Conservation (phyloP, 2,113 vertebrate genomes). For the Ciconia maguari region DNA sequence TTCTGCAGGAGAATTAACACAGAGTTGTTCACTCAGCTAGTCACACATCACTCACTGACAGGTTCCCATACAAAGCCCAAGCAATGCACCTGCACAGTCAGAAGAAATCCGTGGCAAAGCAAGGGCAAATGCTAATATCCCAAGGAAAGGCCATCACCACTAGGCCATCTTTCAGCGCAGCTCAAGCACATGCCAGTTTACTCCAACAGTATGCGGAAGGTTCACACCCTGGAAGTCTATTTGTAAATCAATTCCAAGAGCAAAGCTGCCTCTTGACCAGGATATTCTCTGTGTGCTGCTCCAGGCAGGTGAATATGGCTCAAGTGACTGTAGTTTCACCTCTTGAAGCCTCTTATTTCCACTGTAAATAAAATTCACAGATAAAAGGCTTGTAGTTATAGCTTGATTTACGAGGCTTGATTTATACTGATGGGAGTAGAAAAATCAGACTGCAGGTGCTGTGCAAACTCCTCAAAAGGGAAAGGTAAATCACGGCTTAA, state of each 20-base stretch:
- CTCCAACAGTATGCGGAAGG: neutral
- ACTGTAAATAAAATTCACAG: neutral
- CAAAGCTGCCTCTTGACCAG: neutral
- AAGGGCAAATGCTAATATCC: neutral
- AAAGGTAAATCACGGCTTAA: neutral
- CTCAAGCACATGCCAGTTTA: neutral
- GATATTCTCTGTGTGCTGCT: neutral
- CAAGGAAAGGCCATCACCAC: neutral
- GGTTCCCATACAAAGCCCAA: neutral
- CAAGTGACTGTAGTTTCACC: neutral
- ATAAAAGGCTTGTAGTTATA: neutral
- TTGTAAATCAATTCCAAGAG: neutral
- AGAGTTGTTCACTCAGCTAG: neutral
- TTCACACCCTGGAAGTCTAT: neutral
- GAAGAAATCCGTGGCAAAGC: neutral
- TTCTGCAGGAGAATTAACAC: neutral
- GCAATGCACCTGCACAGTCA: neutral
- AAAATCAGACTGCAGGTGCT: neutral
- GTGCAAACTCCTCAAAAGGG: neutral
- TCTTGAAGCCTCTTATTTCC: neutral
- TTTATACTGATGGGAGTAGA: neutral
- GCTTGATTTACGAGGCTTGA: neutral
- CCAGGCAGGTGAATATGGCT: neutral
- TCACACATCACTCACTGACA: neutral
- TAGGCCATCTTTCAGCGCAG: neutral